Evolutionary conservation across 1,140 invertebrate genomes (phyloP).

Genomic region (Conus ventricosus): DNA sequence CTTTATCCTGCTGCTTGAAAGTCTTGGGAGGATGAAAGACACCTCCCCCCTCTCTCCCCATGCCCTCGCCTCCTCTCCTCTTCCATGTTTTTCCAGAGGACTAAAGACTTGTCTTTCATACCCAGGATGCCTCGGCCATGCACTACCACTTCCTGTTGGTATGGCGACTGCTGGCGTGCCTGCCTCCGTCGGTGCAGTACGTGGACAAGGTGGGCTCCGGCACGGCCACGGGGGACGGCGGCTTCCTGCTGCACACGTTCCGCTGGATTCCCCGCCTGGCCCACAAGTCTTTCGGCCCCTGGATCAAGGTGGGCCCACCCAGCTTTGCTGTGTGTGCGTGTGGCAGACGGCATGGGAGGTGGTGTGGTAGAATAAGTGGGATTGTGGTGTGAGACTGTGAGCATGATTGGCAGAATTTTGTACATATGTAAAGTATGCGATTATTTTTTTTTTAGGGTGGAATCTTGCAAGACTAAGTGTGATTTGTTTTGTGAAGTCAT

Average conservation of each 20-base stretch:
- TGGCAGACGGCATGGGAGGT: not conserved
- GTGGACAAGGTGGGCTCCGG: conserved; percentile 84
- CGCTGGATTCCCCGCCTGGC: conserved; percentile 85
- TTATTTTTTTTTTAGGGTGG: too few species aligned
- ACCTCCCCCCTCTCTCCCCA: too few species aligned
- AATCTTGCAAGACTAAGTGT: too few species aligned
- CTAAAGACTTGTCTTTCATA: not conserved
- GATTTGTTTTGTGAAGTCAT: too few species aligned
- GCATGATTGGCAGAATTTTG: not conserved
- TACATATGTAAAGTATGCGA: not conserved
- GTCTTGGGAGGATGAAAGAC: too few species aligned
- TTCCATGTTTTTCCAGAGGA: too few species aligned
- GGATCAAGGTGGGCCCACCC: conserved; percentile 76
- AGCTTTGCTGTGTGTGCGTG: not conserved
- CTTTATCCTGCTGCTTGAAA: too few species aligned
- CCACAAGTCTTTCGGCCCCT: conserved; percentile 84
- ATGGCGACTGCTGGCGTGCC: conserved; percentile 86
- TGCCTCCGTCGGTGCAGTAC: conserved; percentile 92
- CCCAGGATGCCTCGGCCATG: conserved; percentile 85
- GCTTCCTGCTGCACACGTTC: conserved; percentile 82
- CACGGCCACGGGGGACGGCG: conserved; percentile 77
- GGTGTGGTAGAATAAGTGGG: not conserved
- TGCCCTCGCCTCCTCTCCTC: too few species aligned
- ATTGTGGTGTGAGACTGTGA: not conserved
- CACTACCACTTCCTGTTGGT: conserved; percentile 93